Evolutionary conservation across 2,113 vertebrate genomes (phyloP), one percentile per base, ranked within the genome.

Genomic region (Porphyrio hochstetteri): DNA sequence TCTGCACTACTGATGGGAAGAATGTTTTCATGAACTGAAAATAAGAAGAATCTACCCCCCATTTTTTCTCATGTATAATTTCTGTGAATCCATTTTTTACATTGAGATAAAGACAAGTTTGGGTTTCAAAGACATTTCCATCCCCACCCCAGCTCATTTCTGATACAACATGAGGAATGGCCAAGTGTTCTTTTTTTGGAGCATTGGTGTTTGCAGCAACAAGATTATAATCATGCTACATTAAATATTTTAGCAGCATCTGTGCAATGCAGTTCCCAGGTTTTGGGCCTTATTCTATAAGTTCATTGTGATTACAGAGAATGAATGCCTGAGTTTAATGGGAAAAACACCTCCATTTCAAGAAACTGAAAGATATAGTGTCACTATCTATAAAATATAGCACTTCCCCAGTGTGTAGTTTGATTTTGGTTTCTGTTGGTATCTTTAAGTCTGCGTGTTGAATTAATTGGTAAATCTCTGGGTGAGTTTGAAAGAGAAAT

Each of bases 221-320:
- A 86, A 52, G 82, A 92, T 86, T n/a, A 78, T 85, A 95, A 92
- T 85, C 96, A 86, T 85, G 64, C 42, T 38, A 27, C 72, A 93
- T 94, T 96, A 95, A 91, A 95, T 88, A 93, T 96, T 97, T 93
- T 67, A 95, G 57, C 89, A 90, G 69, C 88, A 87, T 92, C 95
- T 96, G 88, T 84, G 86, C 85, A 67, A 6, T 52, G 76, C 82
- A 86, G 40, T 95, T 95, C 70, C 63, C 53, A 55, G 59, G 55
- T 42, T 82, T 80, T 76, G 21, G 63, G 81, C 71, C 40, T 72
- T 83, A 33, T 31, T 15, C 35, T 23, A 11, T 8, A 44, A n/a
- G 20, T 25, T 46, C 48, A 50, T 61, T 46, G 82, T 60, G 75
- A 68, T 61, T 84, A 24, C 2, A 9, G 36, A 50, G 69, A 80